These are phyloP conservation scores for cattle (Bos taurus) DNA, from an alignment of 2,113 vertebrate genomes.

Conservation along the genomic window ARS-UCD2.0 NC_037337.1:64819501-64820000, in stretches of 20 bases:
- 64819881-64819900: neutral
- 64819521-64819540: neutral
- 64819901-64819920: too few species aligned
- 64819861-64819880: neutral
- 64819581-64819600: neutral
- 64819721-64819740: neutral
- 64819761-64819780: neutral
- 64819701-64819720: neutral
- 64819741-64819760: neutral
- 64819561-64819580: neutral
- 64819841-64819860: neutral
- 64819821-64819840: neutral
- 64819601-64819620: neutral
- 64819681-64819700: neutral
- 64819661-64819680: neutral
- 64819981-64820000: neutral
- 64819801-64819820: neutral
- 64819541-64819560: neutral
- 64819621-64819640: neutral
- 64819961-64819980: neutral
- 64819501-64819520: neutral
- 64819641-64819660: neutral
- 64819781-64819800: neutral
- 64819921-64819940: neutral
- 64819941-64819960: fast-evolving